phyloP scores from a whole-genome alignment of 2,888 invertebrate species.

The Luffia ferchaultella region DNA sequence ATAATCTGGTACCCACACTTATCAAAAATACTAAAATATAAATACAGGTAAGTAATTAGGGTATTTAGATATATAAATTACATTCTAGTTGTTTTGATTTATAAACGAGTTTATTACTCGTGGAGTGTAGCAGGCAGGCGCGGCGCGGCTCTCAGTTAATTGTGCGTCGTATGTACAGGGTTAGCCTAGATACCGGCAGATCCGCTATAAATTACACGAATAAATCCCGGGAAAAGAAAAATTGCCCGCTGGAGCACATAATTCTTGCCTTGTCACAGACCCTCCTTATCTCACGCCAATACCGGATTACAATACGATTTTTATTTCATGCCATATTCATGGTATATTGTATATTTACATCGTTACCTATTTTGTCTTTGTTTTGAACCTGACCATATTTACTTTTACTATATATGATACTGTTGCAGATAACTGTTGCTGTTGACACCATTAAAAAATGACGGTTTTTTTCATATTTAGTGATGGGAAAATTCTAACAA shows the following conservation, averaged over 20 bases:
- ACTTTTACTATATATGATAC: background rate
- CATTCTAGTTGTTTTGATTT: too few species aligned
- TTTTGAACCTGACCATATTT: too few species aligned
- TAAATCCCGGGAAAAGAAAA: constrained; percentile 64
- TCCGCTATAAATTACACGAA: constrained; percentile 65
- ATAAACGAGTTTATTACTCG: background rate
- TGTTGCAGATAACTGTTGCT: too few species aligned
- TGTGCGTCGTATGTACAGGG: constrained; percentile 22
- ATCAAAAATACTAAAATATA: too few species aligned
- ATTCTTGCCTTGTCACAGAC: constrained; percentile 67
- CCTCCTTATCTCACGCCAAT: constrained; percentile 65
- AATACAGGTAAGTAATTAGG: too few species aligned
- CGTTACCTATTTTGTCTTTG: background rate
- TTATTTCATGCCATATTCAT: constrained; percentile 53
- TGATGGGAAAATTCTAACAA: too few species aligned
- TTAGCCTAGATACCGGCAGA: constrained; percentile 63
- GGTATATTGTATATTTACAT: background rate
- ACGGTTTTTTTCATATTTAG: too few species aligned
- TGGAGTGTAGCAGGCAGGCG: background rate
- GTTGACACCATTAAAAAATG: too few species aligned
- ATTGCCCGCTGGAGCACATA: constrained; percentile 67
- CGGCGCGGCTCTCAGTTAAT: background rate
- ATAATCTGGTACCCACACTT: too few species aligned
- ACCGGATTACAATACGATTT: constrained; percentile 67
- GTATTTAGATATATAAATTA: too few species aligned